Base-by-base conservation (phyloP, 2,113 vertebrate genomes). In the Cichladusa arquata region DNA sequence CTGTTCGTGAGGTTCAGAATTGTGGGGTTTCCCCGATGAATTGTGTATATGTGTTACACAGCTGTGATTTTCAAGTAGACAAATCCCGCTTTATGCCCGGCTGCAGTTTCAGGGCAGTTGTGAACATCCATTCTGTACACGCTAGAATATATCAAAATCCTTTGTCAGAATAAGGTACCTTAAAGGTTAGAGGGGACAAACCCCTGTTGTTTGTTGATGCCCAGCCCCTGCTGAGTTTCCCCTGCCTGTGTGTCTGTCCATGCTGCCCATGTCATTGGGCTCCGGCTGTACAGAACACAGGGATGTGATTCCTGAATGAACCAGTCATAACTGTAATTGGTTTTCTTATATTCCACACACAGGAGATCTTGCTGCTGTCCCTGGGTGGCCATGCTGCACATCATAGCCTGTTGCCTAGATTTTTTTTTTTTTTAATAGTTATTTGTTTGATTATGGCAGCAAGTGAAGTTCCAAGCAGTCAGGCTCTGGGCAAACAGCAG, bases 291-390 rank as follows among this genome's bases (percentile, higher is more conserved):
- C 65, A 28, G 57, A 4, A 0, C 77, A 19, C 34, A 4, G 1
- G 16, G 66, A 38, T 45, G n/a, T 20, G 62, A 33, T 66, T 88
- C 70, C 7, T 87, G 81, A 62, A 50, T n/a, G 26, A 54, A 66
- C 85, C 60, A 7, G 31, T 82, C 19, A 1, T 13, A 81, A 12
- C 53, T 19, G 36, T 29, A 9, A 19, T 33, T 45, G 36, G 5
- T 54, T 85, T 61, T n/a, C 1, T 0, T 48, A 0, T 48, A 18
- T 78, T 92, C 28, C 11, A 10, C 0, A 0, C 11, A 1, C 24
- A 51, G 33, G 33, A 45, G 65, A 54, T 91, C 34, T 42, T 38
- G 76, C 83, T 81, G 51, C 61, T 72, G 45, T 33, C 33, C 10
- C 47, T 62, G 40, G 16, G 54, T 86, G 58, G 31, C 14, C 44